These are phyloP conservation scores for Micromussa lordhowensis DNA, from an alignment of 92 coral and sea anemone genomes.

Conservation along the genomic window DNA sequence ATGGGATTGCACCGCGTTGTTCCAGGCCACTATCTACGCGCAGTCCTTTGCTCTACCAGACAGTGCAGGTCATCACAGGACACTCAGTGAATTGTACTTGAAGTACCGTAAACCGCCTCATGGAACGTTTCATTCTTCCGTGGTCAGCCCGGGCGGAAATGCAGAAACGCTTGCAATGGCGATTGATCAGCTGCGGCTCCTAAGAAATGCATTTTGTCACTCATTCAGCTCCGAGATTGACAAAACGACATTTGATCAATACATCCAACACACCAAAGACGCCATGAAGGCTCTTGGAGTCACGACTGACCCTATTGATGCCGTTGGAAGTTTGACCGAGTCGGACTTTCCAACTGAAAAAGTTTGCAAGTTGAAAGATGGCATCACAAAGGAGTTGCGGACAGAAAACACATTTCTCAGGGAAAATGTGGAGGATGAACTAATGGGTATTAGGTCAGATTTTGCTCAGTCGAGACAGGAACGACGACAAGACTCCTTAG, in stretches of 20 bases:
- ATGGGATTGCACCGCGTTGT: too few species aligned
- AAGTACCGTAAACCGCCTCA: background rate
- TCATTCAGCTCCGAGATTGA: slow-evolving; percentile 28
- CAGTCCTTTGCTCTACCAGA: too few species aligned
- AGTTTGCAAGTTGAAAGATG: slow-evolving; percentile 23
- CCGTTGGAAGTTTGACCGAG: slow-evolving; percentile 20
- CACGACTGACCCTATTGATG: slow-evolving; percentile 13
- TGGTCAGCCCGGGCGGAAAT: background rate
- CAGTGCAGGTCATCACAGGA: too few species aligned
- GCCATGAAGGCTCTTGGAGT: slow-evolving; percentile 45
- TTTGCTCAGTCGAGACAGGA: background rate
- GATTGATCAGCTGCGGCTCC: slow-evolving; percentile 44
- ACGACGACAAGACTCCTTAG: background rate
- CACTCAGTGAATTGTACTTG: background rate
- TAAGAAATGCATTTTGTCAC: slow-evolving; percentile 43
- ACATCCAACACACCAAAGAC: slow-evolving; percentile 14
- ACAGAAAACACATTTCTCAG: background rate
- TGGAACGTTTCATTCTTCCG: background rate
- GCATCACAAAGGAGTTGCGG: background rate
- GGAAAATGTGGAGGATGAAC: background rate
- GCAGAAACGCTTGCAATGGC: slow-evolving; percentile 38
- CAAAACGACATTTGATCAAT: slow-evolving; percentile 17
- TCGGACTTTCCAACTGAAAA: too few species aligned
- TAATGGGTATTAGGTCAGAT: background rate
- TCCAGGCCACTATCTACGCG: too few species aligned